Percentiles rank a stretch among this genome's conserved stretches.
Evolutionary conservation across 2,888 invertebrate species (phyloP).

Genomic region (Xanthorhoe designata): DNA sequence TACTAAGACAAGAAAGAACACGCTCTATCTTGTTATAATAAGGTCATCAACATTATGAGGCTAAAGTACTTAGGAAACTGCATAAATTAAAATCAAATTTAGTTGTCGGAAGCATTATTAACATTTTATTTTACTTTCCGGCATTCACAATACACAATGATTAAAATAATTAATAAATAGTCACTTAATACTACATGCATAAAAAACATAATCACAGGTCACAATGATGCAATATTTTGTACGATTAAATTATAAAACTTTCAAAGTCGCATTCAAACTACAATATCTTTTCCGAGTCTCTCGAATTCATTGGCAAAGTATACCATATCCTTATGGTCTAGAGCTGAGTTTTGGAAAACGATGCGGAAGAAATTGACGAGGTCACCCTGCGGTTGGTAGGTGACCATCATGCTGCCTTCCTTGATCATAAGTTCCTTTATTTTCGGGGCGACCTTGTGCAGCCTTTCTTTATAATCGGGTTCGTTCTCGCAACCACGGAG

Average conservation of each 20-base stretch:
- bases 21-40: neutral
- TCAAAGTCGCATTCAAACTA: conserved; percentile 57
- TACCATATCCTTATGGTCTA: conserved; percentile 93
- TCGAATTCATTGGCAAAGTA: conserved; percentile 96
- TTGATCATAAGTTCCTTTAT: conserved; percentile 98
- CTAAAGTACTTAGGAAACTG: neutral
- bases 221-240: conserved; percentile 55
- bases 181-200: conserved; percentile 32
- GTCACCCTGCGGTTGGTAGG: conserved; percentile 95
- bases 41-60: neutral
- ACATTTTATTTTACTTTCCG: conserved; percentile 35
- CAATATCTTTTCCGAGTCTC: conserved; percentile 89
- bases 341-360: conserved; percentile 95
- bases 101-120: conserved; percentile 26
- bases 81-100: conserved; percentile 14
- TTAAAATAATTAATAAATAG: conserved; percentile 39
- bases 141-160: conserved; percentile 24
- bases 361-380: conserved; percentile 98
- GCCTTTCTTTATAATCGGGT: conserved; percentile 86
- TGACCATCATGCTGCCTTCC: conserved; percentile 97
- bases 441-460: conserved; percentile 94
- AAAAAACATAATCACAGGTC: conserved; percentile 69
- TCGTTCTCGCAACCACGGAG: conserved; percentile 83
- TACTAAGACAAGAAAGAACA: neutral
- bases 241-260: conserved; percentile 44